phyloP scores from a whole-genome alignment of 2,113 vertebrate species.

The Toxotes chatareus region DNA sequence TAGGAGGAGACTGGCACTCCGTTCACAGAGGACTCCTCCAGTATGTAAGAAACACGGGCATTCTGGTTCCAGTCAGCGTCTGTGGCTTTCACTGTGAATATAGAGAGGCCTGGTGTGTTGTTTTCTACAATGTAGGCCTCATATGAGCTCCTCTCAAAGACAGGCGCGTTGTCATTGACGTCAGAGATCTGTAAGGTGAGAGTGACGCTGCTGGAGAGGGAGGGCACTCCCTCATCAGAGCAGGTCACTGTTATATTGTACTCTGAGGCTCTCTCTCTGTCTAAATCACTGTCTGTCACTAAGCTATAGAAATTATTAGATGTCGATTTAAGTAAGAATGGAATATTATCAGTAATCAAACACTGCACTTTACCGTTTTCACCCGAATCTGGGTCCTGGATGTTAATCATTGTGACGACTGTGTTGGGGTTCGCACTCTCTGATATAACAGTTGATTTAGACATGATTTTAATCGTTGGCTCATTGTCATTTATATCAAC shows the following conservation, averaged over 20 bases:
- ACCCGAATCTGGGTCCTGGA: constrained; percentile 72
- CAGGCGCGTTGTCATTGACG: no score
- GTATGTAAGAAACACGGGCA: no score
- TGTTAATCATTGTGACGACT: constrained; percentile 68
- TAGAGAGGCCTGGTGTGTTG: no score
- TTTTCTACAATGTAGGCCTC: no score
- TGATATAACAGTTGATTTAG: constrained; percentile 56
- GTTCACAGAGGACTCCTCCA: no score
- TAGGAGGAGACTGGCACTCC: no score
- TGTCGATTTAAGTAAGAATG: constrained; percentile 38
- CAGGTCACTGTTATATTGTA: constrained; percentile 57
- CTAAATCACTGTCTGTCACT: constrained; percentile 46
- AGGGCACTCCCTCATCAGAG: constrained; percentile 64
- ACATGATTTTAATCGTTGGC: constrained; percentile 67
- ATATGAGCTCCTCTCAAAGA: no score
- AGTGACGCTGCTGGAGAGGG: constrained; percentile 56
- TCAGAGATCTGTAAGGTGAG: constrained; percentile 2
- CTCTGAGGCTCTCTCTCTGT: constrained; percentile 38
- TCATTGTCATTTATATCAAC: constrained; percentile 84
- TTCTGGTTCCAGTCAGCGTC: no score
- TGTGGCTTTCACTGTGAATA: no score
- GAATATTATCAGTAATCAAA: constrained; percentile 43
- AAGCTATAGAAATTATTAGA: constrained; percentile 59
- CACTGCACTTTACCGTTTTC: constrained; percentile 66
- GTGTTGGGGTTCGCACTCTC: constrained; percentile 44